Conservation (phyloP, 1,140 invertebrate species). For the Prorops nasuta region DNA sequence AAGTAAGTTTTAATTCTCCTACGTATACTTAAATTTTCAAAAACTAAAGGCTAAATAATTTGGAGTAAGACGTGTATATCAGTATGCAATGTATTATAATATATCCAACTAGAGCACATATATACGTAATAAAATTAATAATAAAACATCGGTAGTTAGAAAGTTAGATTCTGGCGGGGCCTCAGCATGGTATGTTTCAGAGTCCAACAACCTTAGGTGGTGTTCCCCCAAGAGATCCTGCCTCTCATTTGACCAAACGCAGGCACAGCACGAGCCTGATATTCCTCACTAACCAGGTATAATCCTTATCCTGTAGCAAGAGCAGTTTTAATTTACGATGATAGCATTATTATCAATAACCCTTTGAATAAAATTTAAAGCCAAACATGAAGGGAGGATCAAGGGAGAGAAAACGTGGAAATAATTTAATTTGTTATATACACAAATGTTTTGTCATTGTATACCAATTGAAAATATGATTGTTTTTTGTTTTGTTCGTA, state of each 20-base stretch:
- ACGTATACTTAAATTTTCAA: no score
- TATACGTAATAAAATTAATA: slow-evolving; percentile 13
- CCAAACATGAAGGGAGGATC: no score
- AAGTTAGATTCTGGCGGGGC: slow-evolving; percentile 41
- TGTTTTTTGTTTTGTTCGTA: no score
- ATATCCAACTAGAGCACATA: background rate
- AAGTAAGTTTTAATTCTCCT: no score
- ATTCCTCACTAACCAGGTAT: slow-evolving; percentile 64
- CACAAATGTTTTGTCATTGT: no score
- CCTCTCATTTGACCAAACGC: slow-evolving; percentile 66
- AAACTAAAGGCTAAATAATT: no score
- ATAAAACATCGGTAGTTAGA: slow-evolving; percentile 23
- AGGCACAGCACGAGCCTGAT: slow-evolving; percentile 68
- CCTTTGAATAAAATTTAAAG: no score
- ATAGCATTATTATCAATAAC: background rate
- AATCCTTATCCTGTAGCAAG: slow-evolving; percentile 37
- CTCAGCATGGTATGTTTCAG: slow-evolving; percentile 58
- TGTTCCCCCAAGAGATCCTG: slow-evolving; percentile 53
- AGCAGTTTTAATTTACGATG: slow-evolving; percentile 6
- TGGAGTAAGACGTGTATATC: no score
- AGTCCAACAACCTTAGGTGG: slow-evolving; percentile 59
- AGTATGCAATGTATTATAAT: background rate
- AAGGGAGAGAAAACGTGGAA: no score
- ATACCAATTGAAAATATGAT: no score
- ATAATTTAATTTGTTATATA: no score